A percentile compares a stretch with the other conserved stretches of the same genome.
Conservation (phyloP, 2,888 invertebrate genomes). For the Heterodera filipjevi region DNA sequence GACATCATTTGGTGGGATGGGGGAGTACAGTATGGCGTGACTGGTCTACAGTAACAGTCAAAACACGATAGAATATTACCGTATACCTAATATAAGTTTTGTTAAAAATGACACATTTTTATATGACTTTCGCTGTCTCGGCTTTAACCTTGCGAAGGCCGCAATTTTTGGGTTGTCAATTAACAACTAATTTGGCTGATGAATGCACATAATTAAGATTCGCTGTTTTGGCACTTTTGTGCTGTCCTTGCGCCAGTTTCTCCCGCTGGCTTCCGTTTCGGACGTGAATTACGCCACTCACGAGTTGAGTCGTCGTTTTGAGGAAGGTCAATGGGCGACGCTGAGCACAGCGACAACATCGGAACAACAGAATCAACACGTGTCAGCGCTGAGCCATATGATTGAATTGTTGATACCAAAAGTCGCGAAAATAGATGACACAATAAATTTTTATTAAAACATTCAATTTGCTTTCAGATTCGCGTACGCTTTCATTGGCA, state of each 20-base stretch:
- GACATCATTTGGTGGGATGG: too few species aligned
- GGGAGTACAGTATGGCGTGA: too few species aligned
- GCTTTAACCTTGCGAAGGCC: neutral
- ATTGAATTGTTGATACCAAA: slow-evolving; percentile 10
- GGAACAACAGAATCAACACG: neutral
- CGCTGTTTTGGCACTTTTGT: slow-evolving; percentile 78
- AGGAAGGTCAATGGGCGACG: slow-evolving; percentile 54
- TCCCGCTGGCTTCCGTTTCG: slow-evolving; percentile 58
- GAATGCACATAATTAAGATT: too few species aligned
- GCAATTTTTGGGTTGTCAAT: too few species aligned
- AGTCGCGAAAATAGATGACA: too few species aligned
- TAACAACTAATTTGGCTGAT: too few species aligned
- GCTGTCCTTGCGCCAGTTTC: slow-evolving; percentile 81
- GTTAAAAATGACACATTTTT: too few species aligned
- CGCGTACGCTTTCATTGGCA: slow-evolving; percentile 17
- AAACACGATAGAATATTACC: too few species aligned
- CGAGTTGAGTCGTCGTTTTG: slow-evolving; percentile 48
- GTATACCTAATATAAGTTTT: too few species aligned
- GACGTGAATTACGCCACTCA: slow-evolving; percentile 59
- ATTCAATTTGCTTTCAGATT: neutral
- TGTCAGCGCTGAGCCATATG: neutral
- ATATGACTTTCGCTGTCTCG: too few species aligned
- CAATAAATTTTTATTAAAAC: too few species aligned
- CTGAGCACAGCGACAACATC: slow-evolving; percentile 21
- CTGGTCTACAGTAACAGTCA: too few species aligned